These are phyloP conservation scores for Nysson spinosus DNA, from an alignment of 2,888 invertebrate genomes.

Conservation along the genomic window DNA sequence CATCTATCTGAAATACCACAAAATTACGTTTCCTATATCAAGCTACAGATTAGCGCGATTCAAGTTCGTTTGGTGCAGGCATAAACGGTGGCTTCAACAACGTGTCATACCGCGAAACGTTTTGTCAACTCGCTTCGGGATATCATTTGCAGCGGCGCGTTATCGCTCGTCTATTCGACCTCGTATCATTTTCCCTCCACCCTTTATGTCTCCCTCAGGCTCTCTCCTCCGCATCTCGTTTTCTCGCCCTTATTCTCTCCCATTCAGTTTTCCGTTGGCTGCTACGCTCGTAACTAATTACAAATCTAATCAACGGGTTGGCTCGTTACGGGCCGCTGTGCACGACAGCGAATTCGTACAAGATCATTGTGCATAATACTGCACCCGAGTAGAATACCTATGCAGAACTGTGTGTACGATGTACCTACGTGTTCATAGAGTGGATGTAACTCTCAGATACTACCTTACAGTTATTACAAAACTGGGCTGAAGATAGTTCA, in stretches of 20 bases:
- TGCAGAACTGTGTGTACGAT: background rate
- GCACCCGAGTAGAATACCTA: background rate
- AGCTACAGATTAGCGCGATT: no score
- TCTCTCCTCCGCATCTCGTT: background rate
- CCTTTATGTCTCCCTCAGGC: background rate
- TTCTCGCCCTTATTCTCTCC: constrained; percentile 11
- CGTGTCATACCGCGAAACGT: no score
- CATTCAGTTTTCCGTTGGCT: constrained; percentile 8
- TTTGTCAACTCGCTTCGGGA: background rate
- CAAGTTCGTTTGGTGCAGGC: no score
- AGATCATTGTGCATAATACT: constrained; percentile 41
- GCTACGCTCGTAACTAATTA: constrained; percentile 41
- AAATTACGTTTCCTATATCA: no score
- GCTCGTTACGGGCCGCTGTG: constrained; percentile 35
- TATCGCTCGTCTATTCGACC: constrained; percentile 16
- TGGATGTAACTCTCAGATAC: background rate
- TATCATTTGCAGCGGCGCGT: background rate
- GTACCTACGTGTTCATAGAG: background rate
- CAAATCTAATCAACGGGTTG: constrained; percentile 54
- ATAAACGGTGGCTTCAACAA: no score
- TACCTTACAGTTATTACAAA: constrained; percentile 16
- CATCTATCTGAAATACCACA: no score
- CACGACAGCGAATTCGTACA: constrained; percentile 37
- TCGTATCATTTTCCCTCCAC: constrained; percentile 20
- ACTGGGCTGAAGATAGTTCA: background rate